Conservation (phyloP, 2,797 vertebrate species). For the Eulemur mongoz region DNA sequence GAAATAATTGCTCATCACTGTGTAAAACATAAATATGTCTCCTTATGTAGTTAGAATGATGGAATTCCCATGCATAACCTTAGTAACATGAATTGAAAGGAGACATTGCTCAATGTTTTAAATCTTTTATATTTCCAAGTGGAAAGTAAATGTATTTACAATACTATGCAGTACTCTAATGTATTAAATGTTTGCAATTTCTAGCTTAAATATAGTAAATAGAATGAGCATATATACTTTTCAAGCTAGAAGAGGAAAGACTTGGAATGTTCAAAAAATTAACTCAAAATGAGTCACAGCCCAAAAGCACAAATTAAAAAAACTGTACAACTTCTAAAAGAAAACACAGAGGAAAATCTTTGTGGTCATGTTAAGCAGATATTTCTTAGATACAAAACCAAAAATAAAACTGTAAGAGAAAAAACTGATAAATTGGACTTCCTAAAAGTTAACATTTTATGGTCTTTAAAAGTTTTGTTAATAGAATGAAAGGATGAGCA, state of each 20-base stretch:
- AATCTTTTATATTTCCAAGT: neutral
- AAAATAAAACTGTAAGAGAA: too few relatives aligned
- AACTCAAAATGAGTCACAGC: too few relatives aligned
- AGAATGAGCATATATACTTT: neutral
- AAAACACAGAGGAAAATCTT: too few relatives aligned
- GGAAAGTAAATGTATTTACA: neutral
- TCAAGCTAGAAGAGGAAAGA: neutral
- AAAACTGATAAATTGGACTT: too few relatives aligned
- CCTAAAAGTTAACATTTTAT: too few relatives aligned
- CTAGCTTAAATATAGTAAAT: neutral
- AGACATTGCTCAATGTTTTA: neutral
- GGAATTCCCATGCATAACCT: neutral
- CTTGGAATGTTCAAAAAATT: neutral
- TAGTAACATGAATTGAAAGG: neutral
- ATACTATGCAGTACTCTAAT: neutral
- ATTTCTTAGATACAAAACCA: too few relatives aligned
- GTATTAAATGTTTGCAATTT: neutral
- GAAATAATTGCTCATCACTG: neutral
- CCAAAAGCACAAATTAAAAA: too few relatives aligned
- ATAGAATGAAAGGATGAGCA: neutral
- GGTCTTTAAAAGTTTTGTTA: too few relatives aligned
- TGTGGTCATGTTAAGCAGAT: too few relatives aligned
- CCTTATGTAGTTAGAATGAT: neutral
- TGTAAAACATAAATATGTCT: neutral
- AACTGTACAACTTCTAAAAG: too few relatives aligned